Evolutionary conservation across 2,797 vertebrate species (phyloP), one percentile per base, ranked within the genome.

Genomic region (Amazona ochrocephala): DNA sequence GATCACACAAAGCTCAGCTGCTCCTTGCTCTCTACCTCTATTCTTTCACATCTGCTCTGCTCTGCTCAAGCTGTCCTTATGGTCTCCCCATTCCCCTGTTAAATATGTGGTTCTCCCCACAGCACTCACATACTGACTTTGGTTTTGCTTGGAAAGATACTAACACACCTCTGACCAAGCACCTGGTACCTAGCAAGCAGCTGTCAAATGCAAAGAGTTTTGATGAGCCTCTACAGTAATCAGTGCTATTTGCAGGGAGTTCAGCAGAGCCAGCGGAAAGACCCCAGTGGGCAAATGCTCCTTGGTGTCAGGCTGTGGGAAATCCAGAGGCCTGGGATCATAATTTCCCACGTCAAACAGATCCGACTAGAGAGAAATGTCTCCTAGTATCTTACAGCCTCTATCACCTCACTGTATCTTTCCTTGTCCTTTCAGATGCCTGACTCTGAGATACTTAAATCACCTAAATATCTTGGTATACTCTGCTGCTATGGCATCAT

Each of bases 81-180:
- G 14, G 39, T 47, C 61, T 84, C 23, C 34, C 64, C 50, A 12
- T 54, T 65, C 23, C 18, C 1, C 2, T 34, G 9, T 23, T 45
- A 42, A 78, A 42, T 50, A 34, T 56, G 9, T 20, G 29, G 15
- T n/a, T 60, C 23, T 50, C 15, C 16, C 53, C n/a, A 42, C 18
- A 41, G 47, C 4, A 2, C 53, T 84, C 37, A 27, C 48, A 44
- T 34, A 27, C 34, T 19, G 30, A 42, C 15, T 48, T 44, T 66
- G 34, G 10, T 53, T 80, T 76, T 76, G 13, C 27, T 37, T 71
- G 44, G 50, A 65, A 84, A 54, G 30, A 66, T 14, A 22, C 18
- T n/a, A 62, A 62, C 1, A 2, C 1, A 1, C 8, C 30, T 54
- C 45, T 30, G 41, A 76, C 22, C 6, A 19, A 32, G 11, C 1